phyloP scores from a whole-genome alignment of 2,797 vertebrate genomes.

The Euphonia xanthogaster region DNA sequence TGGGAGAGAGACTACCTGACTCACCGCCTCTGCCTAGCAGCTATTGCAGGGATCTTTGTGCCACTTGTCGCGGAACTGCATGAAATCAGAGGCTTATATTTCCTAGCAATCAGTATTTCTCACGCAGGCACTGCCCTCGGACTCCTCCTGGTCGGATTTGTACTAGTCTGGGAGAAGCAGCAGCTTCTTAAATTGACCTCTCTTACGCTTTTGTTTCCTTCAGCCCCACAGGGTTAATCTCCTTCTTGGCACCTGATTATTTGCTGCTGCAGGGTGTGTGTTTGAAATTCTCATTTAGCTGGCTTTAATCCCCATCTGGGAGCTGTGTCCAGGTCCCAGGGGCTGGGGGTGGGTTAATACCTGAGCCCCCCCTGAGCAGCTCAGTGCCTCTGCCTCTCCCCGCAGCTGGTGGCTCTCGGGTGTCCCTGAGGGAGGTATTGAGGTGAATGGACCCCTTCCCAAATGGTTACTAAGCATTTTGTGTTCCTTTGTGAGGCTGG shows the following conservation, averaged over 20 bases:
- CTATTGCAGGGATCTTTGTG: not conserved
- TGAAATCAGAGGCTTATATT: not conserved
- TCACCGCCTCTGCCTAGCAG: not conserved
- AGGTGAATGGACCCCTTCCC: not conserved
- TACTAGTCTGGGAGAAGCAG: not conserved
- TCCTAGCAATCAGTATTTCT: not conserved
- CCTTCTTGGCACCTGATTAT: constrained; percentile 55
- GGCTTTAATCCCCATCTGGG: constrained; percentile 28
- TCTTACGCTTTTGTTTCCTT: constrained; percentile 19
- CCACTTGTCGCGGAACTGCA: not conserved
- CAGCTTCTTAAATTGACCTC: not conserved
- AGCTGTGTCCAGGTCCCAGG: not conserved
- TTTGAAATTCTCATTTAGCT: constrained; percentile 48
- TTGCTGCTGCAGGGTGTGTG: not conserved
- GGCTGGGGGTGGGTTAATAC: not conserved
- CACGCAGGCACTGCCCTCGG: not conserved
- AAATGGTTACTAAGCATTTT: not conserved
- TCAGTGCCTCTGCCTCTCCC: not conserved
- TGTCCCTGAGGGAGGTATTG: fast-evolving
- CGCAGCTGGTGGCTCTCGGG: fast-evolving
- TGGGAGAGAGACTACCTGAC: not conserved
- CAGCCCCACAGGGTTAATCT: constrained; percentile 32
- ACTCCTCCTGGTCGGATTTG: not conserved
- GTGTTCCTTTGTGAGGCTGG: not conserved
- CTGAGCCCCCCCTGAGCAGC: not conserved